These are phyloP conservation scores for Nothoprocta pentlandii DNA, from an alignment of 2,113 vertebrate species.

Conservation along the genomic window DNA sequence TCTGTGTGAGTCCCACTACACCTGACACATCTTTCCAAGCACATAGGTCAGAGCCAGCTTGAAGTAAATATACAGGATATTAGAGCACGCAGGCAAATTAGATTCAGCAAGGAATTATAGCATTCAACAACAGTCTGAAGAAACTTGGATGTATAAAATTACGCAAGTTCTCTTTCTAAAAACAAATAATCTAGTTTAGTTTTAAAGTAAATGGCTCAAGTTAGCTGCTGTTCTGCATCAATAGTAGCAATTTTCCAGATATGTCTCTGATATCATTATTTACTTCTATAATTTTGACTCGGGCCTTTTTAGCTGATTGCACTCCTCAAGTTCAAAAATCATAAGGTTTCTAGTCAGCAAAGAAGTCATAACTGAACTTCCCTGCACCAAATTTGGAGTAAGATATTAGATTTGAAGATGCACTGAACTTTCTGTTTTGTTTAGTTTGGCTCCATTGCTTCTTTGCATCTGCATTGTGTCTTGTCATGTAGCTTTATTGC, in stretches of 20 bases:
- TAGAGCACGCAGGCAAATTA: neutral
- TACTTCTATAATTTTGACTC: neutral
- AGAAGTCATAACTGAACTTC: slow-evolving; percentile 3
- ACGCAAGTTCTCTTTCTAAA: neutral
- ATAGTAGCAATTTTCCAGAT: neutral
- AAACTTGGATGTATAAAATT: neutral
- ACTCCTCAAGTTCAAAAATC: slow-evolving; percentile 26
- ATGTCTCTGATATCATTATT: neutral
- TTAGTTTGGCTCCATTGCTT: slow-evolving; percentile 33
- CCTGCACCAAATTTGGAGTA: neutral
- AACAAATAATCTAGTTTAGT: neutral
- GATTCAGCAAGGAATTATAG: neutral
- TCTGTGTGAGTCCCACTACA: neutral
- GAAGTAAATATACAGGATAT: neutral
- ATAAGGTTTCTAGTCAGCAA: neutral
- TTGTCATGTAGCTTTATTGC: slow-evolving; percentile 5
- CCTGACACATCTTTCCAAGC: neutral
- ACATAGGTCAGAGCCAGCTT: neutral
- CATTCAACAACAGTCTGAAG: neutral
- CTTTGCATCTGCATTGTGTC: slow-evolving; percentile 37
- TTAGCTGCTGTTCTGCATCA: neutral
- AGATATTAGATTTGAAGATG: slow-evolving; percentile 5
- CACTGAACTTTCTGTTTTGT: slow-evolving; percentile 41
- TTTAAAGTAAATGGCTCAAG: neutral
- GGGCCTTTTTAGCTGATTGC: neutral